Conservation (phyloP, 2,113 vertebrate species). For the Cettia cetti region DNA sequence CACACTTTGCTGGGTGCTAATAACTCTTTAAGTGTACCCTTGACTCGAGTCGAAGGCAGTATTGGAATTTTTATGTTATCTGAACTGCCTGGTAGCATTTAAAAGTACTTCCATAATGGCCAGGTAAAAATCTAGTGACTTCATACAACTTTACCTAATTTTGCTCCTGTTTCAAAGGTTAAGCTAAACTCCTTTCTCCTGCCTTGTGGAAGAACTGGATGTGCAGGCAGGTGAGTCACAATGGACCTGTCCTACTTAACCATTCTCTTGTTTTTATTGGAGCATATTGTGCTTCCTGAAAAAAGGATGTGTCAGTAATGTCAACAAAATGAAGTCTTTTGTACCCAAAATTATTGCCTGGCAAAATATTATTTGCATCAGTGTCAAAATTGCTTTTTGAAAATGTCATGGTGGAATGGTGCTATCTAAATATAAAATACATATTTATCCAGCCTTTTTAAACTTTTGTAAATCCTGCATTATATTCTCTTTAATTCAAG, state of each 20-base stretch:
- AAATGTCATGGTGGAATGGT: neutral
- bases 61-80: conserved; percentile 76
- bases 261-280: conserved; percentile 23
- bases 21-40: conserved; percentile 76
- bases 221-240: conserved; percentile 20
- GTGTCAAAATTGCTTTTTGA: conserved; percentile 33
- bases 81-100: conserved; percentile 70
- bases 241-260: conserved; percentile 9
- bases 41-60: conserved; percentile 71
- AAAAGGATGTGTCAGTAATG: conserved; percentile 3
- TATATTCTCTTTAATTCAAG: conserved; percentile 58
- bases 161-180: conserved; percentile 54
- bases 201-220: neutral
- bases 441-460: conserved; percentile 58
- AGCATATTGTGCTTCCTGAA: neutral
- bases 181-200: neutral
- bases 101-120: conserved; percentile 67
- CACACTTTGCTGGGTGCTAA: conserved; percentile 75
- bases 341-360: conserved; percentile 1
- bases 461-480: conserved; percentile 47
- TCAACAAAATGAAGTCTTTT: conserved; percentile 46
- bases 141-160: conserved; percentile 68
- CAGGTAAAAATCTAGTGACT: conserved; percentile 63
- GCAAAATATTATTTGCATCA: conserved; percentile 30
- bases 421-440: conserved; percentile 32